Percentiles rank a stretch among this genome's conserved stretches.
Conservation (phyloP, 2,113 vertebrate genomes). For the Phalacrocorax brasilianus region DNA sequence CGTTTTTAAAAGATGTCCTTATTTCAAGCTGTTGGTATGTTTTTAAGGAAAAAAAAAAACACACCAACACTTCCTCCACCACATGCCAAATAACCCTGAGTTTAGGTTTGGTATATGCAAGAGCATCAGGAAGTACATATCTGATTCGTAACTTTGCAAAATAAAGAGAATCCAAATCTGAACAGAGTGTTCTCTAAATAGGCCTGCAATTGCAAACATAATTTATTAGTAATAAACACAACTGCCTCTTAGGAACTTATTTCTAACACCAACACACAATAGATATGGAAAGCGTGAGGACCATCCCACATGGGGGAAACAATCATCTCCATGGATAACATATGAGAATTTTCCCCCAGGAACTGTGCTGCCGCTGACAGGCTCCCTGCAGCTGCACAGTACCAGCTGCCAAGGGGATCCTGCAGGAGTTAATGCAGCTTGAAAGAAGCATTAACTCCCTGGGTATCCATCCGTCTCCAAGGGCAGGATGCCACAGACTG, state of each 20-base stretch:
- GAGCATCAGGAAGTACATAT: accelerated
- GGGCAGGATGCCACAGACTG: neutral
- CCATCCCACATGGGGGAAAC: neutral
- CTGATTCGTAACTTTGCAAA: neutral
- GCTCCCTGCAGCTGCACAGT: constrained; percentile 14
- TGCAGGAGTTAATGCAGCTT: constrained; percentile 49
- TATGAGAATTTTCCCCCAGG: neutral
- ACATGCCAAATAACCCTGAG: neutral
- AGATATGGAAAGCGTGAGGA: neutral
- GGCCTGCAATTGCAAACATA: neutral
- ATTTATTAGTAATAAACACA: neutral
- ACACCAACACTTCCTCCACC: too few species aligned
- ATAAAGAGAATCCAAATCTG: neutral
- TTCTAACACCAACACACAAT: neutral
- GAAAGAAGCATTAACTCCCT: constrained; percentile 8
- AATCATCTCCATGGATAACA: constrained; percentile 7
- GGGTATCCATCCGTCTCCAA: neutral
- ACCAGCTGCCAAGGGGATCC: constrained; percentile 40
- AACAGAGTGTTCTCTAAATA: neutral
- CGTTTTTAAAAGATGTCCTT: neutral
- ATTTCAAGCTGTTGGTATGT: neutral
- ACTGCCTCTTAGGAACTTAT: neutral
- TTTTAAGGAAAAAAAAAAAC: neutral
- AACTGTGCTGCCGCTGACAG: neutral
- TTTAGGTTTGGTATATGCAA: neutral